Base-by-base conservation (phyloP, 2,113 vertebrate species). In the Lonchura striata region DNA sequence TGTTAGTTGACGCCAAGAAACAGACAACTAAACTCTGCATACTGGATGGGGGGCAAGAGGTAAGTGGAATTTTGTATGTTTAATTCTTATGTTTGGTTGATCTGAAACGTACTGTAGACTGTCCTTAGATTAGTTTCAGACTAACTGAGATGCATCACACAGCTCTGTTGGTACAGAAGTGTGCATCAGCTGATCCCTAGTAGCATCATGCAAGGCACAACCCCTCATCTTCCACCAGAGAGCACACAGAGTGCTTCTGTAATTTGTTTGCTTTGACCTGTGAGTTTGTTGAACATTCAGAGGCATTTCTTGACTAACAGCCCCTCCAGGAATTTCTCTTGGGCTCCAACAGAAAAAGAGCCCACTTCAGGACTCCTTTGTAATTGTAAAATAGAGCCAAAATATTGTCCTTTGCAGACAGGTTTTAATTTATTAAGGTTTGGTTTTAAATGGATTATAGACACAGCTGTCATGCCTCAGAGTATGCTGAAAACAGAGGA, bases 1-100 rank as follows among this genome's bases (percentile, higher is more conserved):
- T 99, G 30, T 96, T 99, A 86, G 98, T 99, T 49, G 99, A 99
- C 63, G 99, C 99, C 95, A 99, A 98, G 97, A 99, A 98, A 77
- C 99, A 99, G 95, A 99, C 98, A 52, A 97, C 98, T 95, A 99
- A 99, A 86, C 99, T 99, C 66, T 99, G 99, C 87, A 97, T 99
- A 79, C 98, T 99, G 94, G 98, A 99, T 96, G 98, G 98, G 54
- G 98, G 98, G 8, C 99, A 99, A 94, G 99, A 99, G 98, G 99
- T 99, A 97, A 95, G 97, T 82, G 78, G 37, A 76, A 70, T 74
- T 69, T 57, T 71, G 5, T 37, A 1, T 31, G 13, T 65, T 66
- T 59, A 78, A n/a, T 66, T 81, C 17, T 35, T 50, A 0, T 15
- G 11, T 71, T 75, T 3, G 1, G n/a, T 47, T 94, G 52, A 39